phyloP scores from a whole-genome alignment of 2,888 invertebrate genomes.

The Fragum fragum region DNA sequence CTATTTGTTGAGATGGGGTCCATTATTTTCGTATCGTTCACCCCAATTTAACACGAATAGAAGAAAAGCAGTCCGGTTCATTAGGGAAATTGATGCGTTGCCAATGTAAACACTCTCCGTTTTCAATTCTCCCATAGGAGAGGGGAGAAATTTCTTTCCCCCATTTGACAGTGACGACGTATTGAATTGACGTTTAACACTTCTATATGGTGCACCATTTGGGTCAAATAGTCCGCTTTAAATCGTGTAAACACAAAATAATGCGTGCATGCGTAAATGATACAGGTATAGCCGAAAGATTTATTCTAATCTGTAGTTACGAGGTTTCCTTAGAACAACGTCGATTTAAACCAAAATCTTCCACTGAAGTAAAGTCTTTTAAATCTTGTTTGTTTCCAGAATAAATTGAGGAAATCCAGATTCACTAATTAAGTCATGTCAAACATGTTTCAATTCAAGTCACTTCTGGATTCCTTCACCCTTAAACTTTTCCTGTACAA shows the following conservation, averaged over 20 bases:
- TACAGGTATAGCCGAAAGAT: too few relatives aligned
- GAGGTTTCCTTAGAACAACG: too few relatives aligned
- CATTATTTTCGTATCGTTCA: constrained; percentile 27
- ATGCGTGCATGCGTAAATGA: too few relatives aligned
- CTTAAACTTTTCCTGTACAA: too few relatives aligned
- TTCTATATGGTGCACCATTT: too few relatives aligned
- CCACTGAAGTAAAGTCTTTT: too few relatives aligned
- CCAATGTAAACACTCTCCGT: constrained; percentile 22
- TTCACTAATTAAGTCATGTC: background rate
- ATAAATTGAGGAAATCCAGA: background rate
- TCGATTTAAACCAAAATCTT: too few relatives aligned
- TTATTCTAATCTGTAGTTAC: too few relatives aligned
- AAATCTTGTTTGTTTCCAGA: background rate
- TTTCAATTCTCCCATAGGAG: constrained; percentile 12
- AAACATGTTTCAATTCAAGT: background rate
- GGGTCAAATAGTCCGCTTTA: too few relatives aligned
- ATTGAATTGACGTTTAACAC: constrained; percentile 17
- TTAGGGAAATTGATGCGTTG: constrained; percentile 19
- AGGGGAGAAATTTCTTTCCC: background rate
- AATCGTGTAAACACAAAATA: too few relatives aligned
- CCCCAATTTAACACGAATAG: constrained; percentile 23
- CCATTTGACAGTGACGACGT: constrained; percentile 10
- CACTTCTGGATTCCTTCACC: background rate
- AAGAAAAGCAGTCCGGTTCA: constrained; percentile 19
- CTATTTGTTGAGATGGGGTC: background rate